Base-by-base conservation (phyloP, 2,888 invertebrate genomes). In the Gastracanthus pulcherrimus region DNA sequence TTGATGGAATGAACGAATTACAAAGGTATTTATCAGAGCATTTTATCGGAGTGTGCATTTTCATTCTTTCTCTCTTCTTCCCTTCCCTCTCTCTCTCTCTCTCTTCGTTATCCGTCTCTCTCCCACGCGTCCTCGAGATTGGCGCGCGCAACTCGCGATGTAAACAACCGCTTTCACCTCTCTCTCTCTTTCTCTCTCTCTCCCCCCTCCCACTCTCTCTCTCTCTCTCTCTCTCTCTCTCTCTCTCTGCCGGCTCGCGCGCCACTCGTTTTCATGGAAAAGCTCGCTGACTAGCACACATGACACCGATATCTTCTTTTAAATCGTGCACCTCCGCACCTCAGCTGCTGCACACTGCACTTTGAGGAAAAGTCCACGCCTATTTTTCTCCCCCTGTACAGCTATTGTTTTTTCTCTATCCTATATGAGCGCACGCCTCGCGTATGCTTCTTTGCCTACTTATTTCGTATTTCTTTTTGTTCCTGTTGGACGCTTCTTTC, bases 141-240 rank as follows among this genome's bases (percentile, higher is more conserved):
- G 34, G 76, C 51, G 23, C 34, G 55, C 60, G 72, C 38, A 34
- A 11, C 23, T 23, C 51, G 62, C 66, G 69, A 70, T 69, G 74
- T 80, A 75, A 75, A 75, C 75, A 70, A 79, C 64, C 80, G 80
- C 74, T 76, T 80, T 74, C 74, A 58, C 80, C 69, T 64, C 51
- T 67, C 76, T 60, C 66, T 45, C 45, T 48, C 64, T 23, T 34
- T 67, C 19, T 31, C 31, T 19, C 29, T 7, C 51, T 23, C 69
- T 29, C 36, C 13, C 5, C 1, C 48, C 1, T 9, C n/a, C 19
- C 34, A 4, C 19, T n/a, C 6, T 4, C 55, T n/a, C n/a, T 16
- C 41, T 58, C 78, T 36, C 45, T 48, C 77, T 31, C 31, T 9
- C 9, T 31, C 60, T 66, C n/a, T 29, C 7, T 26, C 67, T 45